Evolutionary conservation across 2,113 vertebrate species (phyloP), one percentile per base, ranked within the genome.

Genomic region (Sapayoa aenigma): DNA sequence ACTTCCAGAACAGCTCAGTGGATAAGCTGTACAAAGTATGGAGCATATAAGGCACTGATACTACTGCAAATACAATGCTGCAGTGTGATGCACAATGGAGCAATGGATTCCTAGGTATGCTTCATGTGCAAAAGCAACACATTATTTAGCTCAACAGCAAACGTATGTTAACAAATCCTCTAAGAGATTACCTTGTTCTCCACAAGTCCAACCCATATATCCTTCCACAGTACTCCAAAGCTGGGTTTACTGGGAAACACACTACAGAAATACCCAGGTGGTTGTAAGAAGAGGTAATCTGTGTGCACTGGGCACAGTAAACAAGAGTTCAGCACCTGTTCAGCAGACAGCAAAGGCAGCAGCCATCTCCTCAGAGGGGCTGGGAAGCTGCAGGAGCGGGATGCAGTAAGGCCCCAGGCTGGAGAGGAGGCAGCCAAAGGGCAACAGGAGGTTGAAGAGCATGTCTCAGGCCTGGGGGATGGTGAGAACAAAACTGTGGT

Each of bases 201-300:
- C 50, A 46, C 27, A 56, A 15, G 12, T 30, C 50, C 18, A 81
- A 3, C 1, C 4, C 14, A 0, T 2, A 1, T 23, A 50, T 28
- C 69, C 62, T 18, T 80, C 14, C 20, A 25, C 37, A 28, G 27
- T 25, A 52, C 12, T 22, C 50, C 10, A 46, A 75, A 77, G 19
- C 23, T 69, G 23, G 33, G 4, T 15, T 31, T 50, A 66, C 13
- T 18, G 50, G 46, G 33, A 73, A 83, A 71, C 18, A 46, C 5
- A 3, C 35, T 5, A 23, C 24, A 93, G 60, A 74, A 71, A 25
- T 3, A 37, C 19, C 5, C 69, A 87, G 23, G 35, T 56, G 33
- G 12, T 1, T 44, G 53, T 13, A 49, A 55, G 62, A 44, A 78
- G 16, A 58, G 15, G 14, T 25, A 60, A 69, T 23, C 20, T 11